Base-by-base conservation (phyloP, 2,888 invertebrate species). In the Eulithis prunata region DNA sequence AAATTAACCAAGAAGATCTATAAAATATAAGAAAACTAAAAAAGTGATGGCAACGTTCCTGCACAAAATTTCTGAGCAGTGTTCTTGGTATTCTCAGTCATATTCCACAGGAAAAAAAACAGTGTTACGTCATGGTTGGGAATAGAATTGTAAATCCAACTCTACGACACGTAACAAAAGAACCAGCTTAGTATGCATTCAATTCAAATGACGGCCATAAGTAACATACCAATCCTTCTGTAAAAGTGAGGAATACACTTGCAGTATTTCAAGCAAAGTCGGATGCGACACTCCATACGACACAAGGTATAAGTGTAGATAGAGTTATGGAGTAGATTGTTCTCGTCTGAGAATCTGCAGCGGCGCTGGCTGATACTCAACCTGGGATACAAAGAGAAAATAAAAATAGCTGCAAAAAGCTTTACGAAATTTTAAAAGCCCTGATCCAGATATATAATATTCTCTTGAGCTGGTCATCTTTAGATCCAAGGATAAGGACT, bases 201-300 rank as follows among this genome's bases (percentile, higher is more conserved):
- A 5, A 32, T 32, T 32, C 32, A 5, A 41, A 41, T 32, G 10
- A 41, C 10, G 0, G 8, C 41, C 10, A 10, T 5, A 11, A 41
- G 8, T 36, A 21, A n/a, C 86, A 87, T 82, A 96, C 96, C 94
- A 67, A 93, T 91, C 66, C 90, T 94, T 68, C 95, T 94, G 72
- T 96, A 96, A 78, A 97, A 97, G 82, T 96, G 95, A 0, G 97
- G 97, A 45, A 95, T 89, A 81, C 97, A 97, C 0, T 94, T 93
- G 79, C 97, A 97, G 59, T 94, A 86, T 65, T 94, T 89, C 8
- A 94, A 83, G 41, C 95, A 94, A 38, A 95, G 83, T 8, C 86
- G 85, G 74, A 95, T 94, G 45, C 96, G 94, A 72, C 97, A 97
- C 78, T 97, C 96, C 87, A 95, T 95, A 8, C 95, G 89, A 72